A percentile compares a stretch with the other conserved stretches of the same genome.
Evolutionary conservation across 2,888 invertebrate species (phyloP).

Genomic region (Emesis furor): DNA sequence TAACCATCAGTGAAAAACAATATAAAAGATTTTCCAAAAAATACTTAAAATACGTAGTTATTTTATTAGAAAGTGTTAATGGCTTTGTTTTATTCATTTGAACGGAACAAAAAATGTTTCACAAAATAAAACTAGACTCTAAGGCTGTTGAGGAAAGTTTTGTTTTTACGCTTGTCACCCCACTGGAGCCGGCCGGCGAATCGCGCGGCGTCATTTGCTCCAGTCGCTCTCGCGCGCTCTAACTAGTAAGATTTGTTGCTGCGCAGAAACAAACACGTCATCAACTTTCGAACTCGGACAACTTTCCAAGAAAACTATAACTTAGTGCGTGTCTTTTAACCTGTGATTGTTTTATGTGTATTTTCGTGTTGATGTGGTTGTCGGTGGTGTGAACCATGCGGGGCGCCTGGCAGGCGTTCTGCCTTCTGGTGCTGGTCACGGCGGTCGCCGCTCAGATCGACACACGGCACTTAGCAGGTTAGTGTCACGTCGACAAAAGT

Average conservation of each 20-base stretch:
- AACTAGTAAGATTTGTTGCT: conserved; percentile 31
- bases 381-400: conserved; percentile 86
- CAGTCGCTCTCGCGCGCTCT: conserved; percentile 84
- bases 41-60: too few species aligned
- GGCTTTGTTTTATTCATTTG: too few species aligned
- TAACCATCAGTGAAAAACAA: too few species aligned
- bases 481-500: conserved; percentile 14
- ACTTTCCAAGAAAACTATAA: conserved; percentile 80
- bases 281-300: conserved; percentile 86
- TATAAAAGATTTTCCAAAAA: too few species aligned
- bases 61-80: too few species aligned
- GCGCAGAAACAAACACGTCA: conserved; percentile 81
- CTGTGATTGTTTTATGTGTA: conserved; percentile 77
- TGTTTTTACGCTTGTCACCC: conserved; percentile 78
- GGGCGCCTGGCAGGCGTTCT: conserved; percentile 89
- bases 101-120: too few species aligned
- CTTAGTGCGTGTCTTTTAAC: conserved; percentile 76
- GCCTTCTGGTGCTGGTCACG: conserved; percentile 84
- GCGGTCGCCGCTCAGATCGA: conserved; percentile 85
- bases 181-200: conserved; percentile 78
- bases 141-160: conserved; percentile 20
- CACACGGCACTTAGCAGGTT: conserved; percentile 89
- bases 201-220: conserved; percentile 76
- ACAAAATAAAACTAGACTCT: background rate
- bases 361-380: conserved; percentile 88